Percentiles rank a stretch among this genome's conserved stretches.
phyloP scores from a whole-genome alignment of 2,888 invertebrate species.

The Lithophane leautieri region DNA sequence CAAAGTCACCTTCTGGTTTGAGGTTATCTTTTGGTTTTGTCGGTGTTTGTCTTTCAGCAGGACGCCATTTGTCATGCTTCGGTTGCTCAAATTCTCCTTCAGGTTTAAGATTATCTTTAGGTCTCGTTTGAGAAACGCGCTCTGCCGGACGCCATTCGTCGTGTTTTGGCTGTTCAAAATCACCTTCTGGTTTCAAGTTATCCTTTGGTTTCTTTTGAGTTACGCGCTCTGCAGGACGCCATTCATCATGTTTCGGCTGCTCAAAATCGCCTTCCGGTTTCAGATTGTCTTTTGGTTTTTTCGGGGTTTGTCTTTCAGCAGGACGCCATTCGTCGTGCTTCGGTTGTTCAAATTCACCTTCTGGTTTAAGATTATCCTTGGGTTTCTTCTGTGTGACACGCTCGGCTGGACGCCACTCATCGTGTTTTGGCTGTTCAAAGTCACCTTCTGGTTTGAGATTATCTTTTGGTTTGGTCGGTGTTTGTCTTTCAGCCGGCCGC shows the following conservation, averaged over 20 bases:
- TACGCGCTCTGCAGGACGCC: constrained; percentile 76
- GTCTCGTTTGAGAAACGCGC: constrained; percentile 74
- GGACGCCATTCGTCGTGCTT: constrained; percentile 51
- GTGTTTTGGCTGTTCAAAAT: constrained; percentile 10
- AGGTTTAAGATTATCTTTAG: constrained; percentile 90
- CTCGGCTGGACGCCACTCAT: constrained; percentile 82
- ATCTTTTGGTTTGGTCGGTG: constrained; percentile 73
- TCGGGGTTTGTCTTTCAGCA: constrained; percentile 46
- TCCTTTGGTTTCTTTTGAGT: constrained; percentile 68
- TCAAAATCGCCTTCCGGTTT: constrained; percentile 76
- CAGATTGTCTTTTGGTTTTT: constrained; percentile 86
- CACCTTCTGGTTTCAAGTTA: constrained; percentile 74
- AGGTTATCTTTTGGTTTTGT: constrained; percentile 58
- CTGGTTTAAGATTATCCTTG: constrained; percentile 87
- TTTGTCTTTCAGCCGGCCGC: constrained; percentile 69
- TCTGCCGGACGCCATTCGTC: constrained; percentile 72
- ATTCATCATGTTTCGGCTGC: constrained; percentile 77
- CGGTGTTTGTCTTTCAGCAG: no score
- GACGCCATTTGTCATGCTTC: constrained; percentile 76
- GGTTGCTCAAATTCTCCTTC: constrained; percentile 86
- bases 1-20: constrained; percentile 53
- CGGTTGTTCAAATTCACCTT: constrained; percentile 85
- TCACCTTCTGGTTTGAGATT: constrained; percentile 90
- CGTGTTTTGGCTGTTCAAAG: constrained; percentile 82
- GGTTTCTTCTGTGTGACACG: constrained; percentile 64